Evolutionary conservation across 2,797 vertebrate genomes (phyloP), one percentile per base, ranked within the genome.

Genomic region (Chlorospingus flavigularis): DNA sequence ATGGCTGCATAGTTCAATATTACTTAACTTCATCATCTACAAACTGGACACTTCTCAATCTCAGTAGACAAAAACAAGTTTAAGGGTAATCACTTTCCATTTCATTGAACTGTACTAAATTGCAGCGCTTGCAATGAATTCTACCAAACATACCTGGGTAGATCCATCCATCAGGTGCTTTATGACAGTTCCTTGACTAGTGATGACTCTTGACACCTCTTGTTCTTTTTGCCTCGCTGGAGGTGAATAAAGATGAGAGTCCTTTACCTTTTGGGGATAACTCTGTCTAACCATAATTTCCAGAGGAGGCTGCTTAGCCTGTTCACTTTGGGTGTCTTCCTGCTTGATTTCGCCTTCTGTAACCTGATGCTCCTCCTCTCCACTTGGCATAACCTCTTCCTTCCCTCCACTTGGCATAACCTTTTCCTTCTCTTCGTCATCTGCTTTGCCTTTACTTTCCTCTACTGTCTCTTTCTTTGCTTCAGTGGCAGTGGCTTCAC

Each of bases 161-260:
- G 99, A 98, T 33, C 98, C 98, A 73, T 99, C 98, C 97, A 97
- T 95, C 98, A 99, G 97, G 93, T 97, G 94, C 80, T 98, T 99
- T 92, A 99, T 89, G 70, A 99, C 98, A 13, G 98, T 97, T 86
- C 99, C 99, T 92, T 98, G 98, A 60, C 94, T 92, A 82, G 98
- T 99, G 95, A 99, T 96, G 48, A 98, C 96, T 82, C 99, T 98
- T 8, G 98, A 99, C 26, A 96, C 78, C 86, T 99, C 99, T 71
- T 97, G 96, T 24, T 97, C 97, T 21, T 21, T 3, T 9, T 94
- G 92, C 5, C 90, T 92, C 20, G 77, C 86, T 25, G 78, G 50
- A 7, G 91, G 45, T 63, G 83, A 51, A 50, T 96, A 97, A 17
- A 98, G 94, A 4, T 89, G 94, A 70, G 40, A 90, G 45, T 97